These are phyloP conservation scores for Drosophila ercepeae DNA, from an alignment of 1,140 invertebrate genomes.

Conservation along the genomic window DNA sequence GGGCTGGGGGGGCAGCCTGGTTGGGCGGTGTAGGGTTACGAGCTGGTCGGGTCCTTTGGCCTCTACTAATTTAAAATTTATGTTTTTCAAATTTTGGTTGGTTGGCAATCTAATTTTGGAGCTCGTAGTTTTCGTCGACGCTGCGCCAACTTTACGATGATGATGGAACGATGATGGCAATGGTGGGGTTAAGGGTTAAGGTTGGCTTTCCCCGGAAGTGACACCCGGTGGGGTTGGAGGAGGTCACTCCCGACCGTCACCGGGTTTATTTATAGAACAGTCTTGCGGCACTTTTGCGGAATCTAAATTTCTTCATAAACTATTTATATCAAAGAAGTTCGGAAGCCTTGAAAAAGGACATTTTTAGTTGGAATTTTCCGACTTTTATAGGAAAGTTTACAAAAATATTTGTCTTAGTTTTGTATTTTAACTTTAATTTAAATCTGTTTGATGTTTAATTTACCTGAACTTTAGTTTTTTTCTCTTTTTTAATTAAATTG, in stretches of 20 bases:
- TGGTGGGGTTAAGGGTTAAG: neutral
- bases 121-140: constrained; percentile 35
- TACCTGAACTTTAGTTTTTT: neutral
- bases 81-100: constrained; percentile 60
- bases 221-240: neutral
- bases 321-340: constrained; percentile 34
- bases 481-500: neutral
- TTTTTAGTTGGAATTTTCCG: neutral
- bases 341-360: neutral
- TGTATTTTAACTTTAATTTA: too few relatives aligned
- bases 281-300: constrained; percentile 31
- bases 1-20: neutral
- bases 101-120: constrained; percentile 54
- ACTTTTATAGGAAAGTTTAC: too few relatives aligned
- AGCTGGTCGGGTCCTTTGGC: constrained; percentile 25
- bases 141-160: constrained; percentile 42
- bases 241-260: neutral
- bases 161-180: constrained; percentile 22
- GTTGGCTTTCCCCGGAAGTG: neutral
- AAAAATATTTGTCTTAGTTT: neutral
- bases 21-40: constrained; percentile 9
- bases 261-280: constrained; percentile 29
- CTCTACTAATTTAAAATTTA: constrained; percentile 71
- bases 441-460: neutral
- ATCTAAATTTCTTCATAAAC: constrained; percentile 45